phyloP scores from a whole-genome alignment of 2,797 vertebrate genomes.

The Sebastes baramenuke region DNA sequence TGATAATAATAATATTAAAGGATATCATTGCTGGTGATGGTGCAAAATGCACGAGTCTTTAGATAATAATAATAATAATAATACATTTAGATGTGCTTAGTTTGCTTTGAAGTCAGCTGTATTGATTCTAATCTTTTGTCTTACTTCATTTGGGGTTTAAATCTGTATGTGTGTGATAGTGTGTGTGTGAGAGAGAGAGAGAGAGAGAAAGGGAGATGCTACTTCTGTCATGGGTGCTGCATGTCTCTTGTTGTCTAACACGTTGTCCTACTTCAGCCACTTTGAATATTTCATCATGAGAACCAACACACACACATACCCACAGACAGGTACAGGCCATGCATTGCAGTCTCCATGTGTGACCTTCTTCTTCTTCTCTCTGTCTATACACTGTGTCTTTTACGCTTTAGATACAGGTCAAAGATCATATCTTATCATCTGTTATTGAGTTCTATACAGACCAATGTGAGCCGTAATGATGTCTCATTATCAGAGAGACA shows the following conservation, averaged over 20 bases:
- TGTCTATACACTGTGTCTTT: background rate
- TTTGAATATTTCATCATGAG: conserved; percentile 9
- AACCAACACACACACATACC: background rate
- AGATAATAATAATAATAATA: no score
- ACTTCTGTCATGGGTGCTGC: background rate
- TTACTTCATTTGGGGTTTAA: background rate
- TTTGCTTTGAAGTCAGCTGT: conserved; percentile 2
- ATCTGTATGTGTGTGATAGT: background rate
- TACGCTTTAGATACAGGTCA: background rate
- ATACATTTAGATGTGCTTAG: background rate
- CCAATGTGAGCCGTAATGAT: background rate
- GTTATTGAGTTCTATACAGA: background rate
- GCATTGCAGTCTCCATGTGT: background rate
- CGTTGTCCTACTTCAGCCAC: background rate
- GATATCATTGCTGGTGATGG: background rate
- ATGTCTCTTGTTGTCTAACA: background rate
- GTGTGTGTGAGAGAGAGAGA: background rate
- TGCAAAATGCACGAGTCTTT: background rate
- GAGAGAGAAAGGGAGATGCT: background rate
- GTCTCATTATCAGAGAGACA: conserved; percentile 19
- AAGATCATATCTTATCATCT: background rate
- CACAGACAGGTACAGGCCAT: background rate
- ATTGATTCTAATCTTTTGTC: background rate
- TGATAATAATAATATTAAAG: background rate
- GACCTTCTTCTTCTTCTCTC: background rate